phyloP scores from a whole-genome alignment of 1,140 invertebrate species.

The Drosophila pectinifera region DNA sequence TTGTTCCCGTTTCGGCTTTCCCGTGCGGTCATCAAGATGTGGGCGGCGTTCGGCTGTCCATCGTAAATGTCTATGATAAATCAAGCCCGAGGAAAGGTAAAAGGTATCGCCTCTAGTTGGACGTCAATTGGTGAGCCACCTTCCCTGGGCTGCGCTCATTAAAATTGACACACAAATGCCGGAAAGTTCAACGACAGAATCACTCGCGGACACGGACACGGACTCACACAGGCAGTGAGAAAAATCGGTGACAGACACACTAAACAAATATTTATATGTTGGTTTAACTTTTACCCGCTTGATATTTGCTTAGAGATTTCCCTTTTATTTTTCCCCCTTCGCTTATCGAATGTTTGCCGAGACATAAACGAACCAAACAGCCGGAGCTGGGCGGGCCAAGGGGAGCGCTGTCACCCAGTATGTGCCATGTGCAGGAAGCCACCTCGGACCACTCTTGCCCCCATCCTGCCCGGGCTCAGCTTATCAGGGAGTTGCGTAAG shows the following conservation, averaged over 20 bases:
- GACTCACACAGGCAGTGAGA: conserved; percentile 33
- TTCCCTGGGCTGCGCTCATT: conserved; percentile 44
- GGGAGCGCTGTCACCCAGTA: conserved; percentile 13
- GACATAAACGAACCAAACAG: conserved; percentile 68
- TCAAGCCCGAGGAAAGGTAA: conserved; percentile 37
- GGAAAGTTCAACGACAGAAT: conserved; percentile 68
- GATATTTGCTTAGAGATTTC: conserved; percentile 55
- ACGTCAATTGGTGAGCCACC: conserved; percentile 9
- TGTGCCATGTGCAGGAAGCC: conserved; percentile 34
- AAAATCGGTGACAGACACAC: conserved; percentile 51
- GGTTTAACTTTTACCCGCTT: conserved; percentile 69
- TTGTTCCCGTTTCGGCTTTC: background rate
- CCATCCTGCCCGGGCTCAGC: conserved; percentile 7
- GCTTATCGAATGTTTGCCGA: conserved; percentile 75
- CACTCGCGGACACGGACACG: conserved; percentile 29
- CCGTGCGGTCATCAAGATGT: background rate
- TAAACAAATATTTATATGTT: conserved; percentile 71
- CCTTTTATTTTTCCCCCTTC: conserved; percentile 19
- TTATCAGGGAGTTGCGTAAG: conserved; percentile 49
- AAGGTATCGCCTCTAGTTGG: background rate
- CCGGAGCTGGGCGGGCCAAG: background rate
- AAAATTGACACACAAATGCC: conserved; percentile 66
- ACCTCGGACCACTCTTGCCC: conserved; percentile 1
- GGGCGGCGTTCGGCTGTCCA: conserved; percentile 16
- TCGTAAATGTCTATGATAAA: conserved; percentile 52